Conservation (phyloP, 2,113 vertebrate species). For the Heterotis niloticus region DNA sequence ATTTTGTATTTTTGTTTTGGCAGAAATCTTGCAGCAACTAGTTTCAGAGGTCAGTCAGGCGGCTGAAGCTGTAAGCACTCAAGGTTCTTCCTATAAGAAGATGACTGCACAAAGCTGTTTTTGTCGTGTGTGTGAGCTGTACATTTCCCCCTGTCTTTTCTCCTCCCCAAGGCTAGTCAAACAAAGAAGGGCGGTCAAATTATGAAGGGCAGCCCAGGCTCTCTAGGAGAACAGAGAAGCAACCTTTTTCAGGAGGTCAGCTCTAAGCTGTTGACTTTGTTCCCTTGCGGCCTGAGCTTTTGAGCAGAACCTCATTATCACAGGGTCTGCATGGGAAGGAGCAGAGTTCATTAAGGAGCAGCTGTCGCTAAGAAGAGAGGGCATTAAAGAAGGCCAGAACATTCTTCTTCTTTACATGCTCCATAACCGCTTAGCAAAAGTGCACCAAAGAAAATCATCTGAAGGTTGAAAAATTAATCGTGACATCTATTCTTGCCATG, state of each 20-base stretch:
- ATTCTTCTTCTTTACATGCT: conserved; percentile 51
- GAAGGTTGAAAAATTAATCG: background rate
- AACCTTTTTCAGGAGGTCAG: conserved; percentile 64
- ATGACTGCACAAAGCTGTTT: background rate
- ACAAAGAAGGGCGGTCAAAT: conserved; percentile 43
- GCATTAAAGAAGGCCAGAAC: conserved; percentile 48
- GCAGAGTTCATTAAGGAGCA: conserved; percentile 66
- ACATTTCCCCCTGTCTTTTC: conserved; percentile 39
- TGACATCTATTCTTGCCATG: background rate
- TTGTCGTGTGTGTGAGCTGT: background rate
- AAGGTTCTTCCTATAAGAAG: background rate
- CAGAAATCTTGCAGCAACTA: too few species aligned
- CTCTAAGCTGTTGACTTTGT: conserved; percentile 64
- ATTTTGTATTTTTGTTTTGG: too few species aligned
- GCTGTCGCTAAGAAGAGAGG: conserved; percentile 61
- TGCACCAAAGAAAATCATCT: background rate
- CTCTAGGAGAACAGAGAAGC: conserved; percentile 54
- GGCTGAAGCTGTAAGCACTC: background rate
- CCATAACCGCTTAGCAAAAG: conserved; percentile 38
- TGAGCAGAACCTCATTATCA: conserved; percentile 66
- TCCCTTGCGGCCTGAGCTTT: conserved; percentile 61
- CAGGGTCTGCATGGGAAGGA: conserved; percentile 58
- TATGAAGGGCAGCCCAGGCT: conserved; percentile 57
- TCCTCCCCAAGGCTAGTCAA: conserved; percentile 49
- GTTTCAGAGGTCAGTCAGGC: background rate